These are phyloP conservation scores for Aepyceros melampus DNA, from an alignment of 2,113 vertebrate species.

Conservation along the genomic window DNA sequence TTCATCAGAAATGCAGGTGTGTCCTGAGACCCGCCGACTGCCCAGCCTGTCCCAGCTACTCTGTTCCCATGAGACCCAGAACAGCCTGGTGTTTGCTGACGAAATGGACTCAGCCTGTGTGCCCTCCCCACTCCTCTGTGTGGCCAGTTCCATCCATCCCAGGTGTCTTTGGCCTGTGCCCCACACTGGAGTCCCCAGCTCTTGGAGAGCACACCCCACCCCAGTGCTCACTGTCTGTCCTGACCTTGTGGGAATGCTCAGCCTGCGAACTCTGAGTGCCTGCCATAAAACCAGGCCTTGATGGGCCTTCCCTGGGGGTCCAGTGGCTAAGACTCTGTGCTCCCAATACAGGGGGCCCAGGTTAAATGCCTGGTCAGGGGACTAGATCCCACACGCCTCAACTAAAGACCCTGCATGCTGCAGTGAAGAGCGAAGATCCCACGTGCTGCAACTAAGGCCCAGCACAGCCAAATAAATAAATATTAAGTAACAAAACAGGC, in stretches of 20 bases:
- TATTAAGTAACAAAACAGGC: background rate
- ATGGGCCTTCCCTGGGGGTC: background rate
- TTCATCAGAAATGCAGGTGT: accelerated
- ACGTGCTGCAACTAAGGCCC: background rate
- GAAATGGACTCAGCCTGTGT: background rate
- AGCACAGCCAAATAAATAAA: background rate
- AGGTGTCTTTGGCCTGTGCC: accelerated
- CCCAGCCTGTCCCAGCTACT: background rate
- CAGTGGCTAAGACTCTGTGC: background rate
- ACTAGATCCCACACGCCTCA: background rate
- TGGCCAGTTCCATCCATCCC: background rate
- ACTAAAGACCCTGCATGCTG: background rate
- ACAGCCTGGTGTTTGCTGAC: too few species aligned
- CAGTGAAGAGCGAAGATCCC: background rate
- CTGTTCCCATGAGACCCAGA: accelerated
- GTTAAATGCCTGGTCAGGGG: background rate
- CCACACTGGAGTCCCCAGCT: accelerated
- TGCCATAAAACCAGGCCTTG: background rate
- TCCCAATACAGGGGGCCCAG: background rate
- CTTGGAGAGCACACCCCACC: too few species aligned
- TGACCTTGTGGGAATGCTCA: too few species aligned
- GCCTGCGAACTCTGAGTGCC: accelerated
- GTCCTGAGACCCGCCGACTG: accelerated
- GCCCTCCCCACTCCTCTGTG: accelerated
- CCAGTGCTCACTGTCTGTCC: background rate